Evolutionary conservation across 2,797 vertebrate genomes (phyloP).

Genomic region (Mergus octosetaceus): DNA sequence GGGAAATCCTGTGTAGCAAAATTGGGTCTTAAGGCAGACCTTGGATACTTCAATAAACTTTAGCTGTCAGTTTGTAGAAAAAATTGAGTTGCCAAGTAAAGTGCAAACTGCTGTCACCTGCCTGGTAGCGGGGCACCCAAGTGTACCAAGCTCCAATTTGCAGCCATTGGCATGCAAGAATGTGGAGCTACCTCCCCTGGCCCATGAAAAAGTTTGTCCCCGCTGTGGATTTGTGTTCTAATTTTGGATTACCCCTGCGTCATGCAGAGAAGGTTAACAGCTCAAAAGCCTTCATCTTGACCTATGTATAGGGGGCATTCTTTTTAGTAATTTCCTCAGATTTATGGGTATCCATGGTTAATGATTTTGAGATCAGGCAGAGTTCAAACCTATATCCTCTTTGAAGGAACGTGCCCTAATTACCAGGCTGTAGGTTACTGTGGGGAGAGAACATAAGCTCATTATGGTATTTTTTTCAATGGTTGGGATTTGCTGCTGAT

Average conservation of each 20-base stretch:
- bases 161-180: rapidly evolving
- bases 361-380: background rate
- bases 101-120: background rate
- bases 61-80: background rate
- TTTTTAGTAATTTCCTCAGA: slow-evolving; percentile 9
- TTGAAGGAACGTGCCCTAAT: background rate
- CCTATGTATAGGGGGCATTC: background rate
- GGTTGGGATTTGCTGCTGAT: background rate
- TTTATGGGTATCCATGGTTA: background rate
- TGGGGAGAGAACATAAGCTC: background rate
- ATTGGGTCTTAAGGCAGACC: background rate
- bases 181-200: background rate
- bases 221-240: background rate
- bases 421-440: background rate
- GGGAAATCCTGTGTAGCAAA: background rate
- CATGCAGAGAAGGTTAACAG: slow-evolving; percentile 3
- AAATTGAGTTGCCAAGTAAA: background rate
- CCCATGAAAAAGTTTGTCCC: background rate
- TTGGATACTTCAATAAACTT: background rate
- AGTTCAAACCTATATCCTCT: background rate
- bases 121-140: rapidly evolving
- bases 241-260: background rate
- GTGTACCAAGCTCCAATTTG: rapidly evolving
- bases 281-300: slow-evolving; percentile 18
- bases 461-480: background rate